Base-by-base conservation (phyloP, 2,888 invertebrate genomes). In the Phragmatobia fuliginosa region DNA sequence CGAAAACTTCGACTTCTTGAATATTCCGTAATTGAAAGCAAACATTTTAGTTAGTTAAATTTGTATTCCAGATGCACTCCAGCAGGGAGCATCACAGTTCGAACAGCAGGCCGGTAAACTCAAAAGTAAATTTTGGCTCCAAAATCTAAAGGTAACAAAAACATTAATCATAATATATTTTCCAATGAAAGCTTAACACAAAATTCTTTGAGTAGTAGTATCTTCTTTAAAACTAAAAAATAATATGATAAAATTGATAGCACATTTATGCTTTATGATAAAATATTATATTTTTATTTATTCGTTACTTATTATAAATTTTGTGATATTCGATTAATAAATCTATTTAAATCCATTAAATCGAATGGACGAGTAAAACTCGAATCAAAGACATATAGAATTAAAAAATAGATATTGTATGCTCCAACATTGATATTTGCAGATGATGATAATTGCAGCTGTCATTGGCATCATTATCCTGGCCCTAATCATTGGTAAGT, bases 41-140 rank as follows among this genome's bases (percentile, higher is more conserved):
- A 52, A 25, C 4, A 1, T 1, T 52, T 52, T 52, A 11, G 11
- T n/a, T n/a, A n/a, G 2, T 4, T 52, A n/a, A 4, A n/a, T 14
- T 0, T 52, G 3, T 52, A 66, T 90, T 85, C 68, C 90, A 95
- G 99, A 99, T 96, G 99, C 99, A 77, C 95, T 99, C 72, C 98
- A 99, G 89, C 98, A 98, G 91, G 98, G 98, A 67, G 99, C 99
- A 78, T 99, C 99, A 88, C 98, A 99, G 89, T 99, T 99, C 90
- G 99, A 99, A 93, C 99, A 99, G 85, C 98, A 99, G 90, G 99
- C 99, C 79, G 99, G 99, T 75, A 99, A 99, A 95, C 96, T 99
- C 92, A 99, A 99, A 96, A 96, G 98, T 94, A 99, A 99, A 96
- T 99, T 98, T 92, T 99, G 99, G 99, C 97, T 99, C 97, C 99